These are phyloP conservation scores for Borostomias antarcticus DNA, from an alignment of 2,797 vertebrate species.

Conservation along the genomic window DNA sequence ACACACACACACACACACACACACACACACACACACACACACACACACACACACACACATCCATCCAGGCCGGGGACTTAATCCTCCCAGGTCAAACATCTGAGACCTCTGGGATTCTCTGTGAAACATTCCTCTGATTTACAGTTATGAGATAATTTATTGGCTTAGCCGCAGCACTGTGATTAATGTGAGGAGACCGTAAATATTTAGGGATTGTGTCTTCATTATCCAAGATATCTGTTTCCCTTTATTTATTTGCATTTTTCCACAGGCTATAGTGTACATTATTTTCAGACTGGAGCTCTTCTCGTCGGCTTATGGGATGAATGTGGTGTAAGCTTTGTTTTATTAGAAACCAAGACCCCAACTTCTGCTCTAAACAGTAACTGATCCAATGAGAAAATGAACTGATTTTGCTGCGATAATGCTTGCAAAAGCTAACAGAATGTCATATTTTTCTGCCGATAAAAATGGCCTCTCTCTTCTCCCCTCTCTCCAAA, in stretches of 20 bases:
- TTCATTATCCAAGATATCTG: constrained; percentile 61
- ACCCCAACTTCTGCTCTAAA: constrained; percentile 38
- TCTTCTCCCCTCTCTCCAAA: constrained; percentile 22
- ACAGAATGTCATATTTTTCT: constrained; percentile 52
- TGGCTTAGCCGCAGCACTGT: constrained; percentile 39
- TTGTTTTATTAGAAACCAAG: constrained; percentile 60
- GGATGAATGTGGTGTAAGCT: constrained; percentile 47
- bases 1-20: too few species aligned
- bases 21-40: too few species aligned
- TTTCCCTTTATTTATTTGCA: constrained; percentile 36
- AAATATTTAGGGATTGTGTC: constrained; percentile 71
- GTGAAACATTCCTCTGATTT: constrained; percentile 48
- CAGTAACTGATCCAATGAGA: constrained; percentile 35
- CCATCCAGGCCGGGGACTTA: constrained; percentile 32
- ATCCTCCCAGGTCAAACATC: constrained; percentile 50
- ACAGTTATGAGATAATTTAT: constrained; percentile 51
- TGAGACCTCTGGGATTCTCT: constrained; percentile 42
- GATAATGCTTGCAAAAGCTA: constrained; percentile 41
- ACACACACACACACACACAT: too few species aligned
- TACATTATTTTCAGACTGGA: constrained; percentile 24
- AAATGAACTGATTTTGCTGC: constrained; percentile 18
- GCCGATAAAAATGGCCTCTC: too few species aligned
- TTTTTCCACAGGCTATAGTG: constrained; percentile 36
- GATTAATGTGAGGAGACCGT: constrained; percentile 59
- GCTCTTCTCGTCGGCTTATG: constrained; percentile 30